These are phyloP conservation scores for Callionymus lyra DNA, from an alignment of 2,113 vertebrate species.

Conservation along the genomic window DNA sequence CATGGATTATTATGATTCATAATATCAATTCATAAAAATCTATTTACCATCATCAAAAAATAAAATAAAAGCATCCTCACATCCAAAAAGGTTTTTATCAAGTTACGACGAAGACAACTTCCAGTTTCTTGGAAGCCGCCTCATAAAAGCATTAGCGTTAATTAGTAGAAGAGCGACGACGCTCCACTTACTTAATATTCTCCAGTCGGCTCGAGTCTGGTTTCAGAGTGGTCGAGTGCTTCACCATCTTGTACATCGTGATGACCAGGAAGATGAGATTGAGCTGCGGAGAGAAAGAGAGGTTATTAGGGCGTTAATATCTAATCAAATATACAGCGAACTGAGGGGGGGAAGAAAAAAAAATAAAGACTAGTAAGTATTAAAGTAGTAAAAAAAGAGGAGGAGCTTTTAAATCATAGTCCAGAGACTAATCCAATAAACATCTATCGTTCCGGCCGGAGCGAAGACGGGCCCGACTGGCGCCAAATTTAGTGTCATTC, in stretches of 20 bases:
- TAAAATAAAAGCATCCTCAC: no score
- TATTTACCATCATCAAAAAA: no score
- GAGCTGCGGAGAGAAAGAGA: slow-evolving; percentile 86
- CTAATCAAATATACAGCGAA: slow-evolving; percentile 25
- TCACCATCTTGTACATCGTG: slow-evolving; percentile 99
- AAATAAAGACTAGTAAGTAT: slow-evolving; percentile 36
- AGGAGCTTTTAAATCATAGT: slow-evolving; percentile 53
- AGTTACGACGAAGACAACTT: not conserved
- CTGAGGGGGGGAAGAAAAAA: slow-evolving; percentile 13
- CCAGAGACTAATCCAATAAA: slow-evolving; percentile 67
- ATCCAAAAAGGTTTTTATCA: slow-evolving; percentile 2
- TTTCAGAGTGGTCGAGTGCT: slow-evolving; percentile 98
- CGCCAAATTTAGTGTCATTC: slow-evolving; percentile 71
- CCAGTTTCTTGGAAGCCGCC: slow-evolving; percentile 9
- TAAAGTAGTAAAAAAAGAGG: slow-evolving; percentile 37
- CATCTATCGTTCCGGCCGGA: slow-evolving; percentile 58
- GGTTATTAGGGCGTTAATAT: slow-evolving; percentile 60
- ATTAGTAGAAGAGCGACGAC: slow-evolving; percentile 18
- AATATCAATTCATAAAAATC: no score
- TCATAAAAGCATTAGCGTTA: slow-evolving; percentile 16
- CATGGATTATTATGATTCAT: no score
- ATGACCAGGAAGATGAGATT: slow-evolving; percentile 99
- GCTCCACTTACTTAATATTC: slow-evolving; percentile 98
- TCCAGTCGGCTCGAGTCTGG: slow-evolving; percentile 99
- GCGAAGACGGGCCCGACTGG: slow-evolving; percentile 62